Conservation (phyloP, 2,888 invertebrate genomes). For the Melieria crassipennis region DNA sequence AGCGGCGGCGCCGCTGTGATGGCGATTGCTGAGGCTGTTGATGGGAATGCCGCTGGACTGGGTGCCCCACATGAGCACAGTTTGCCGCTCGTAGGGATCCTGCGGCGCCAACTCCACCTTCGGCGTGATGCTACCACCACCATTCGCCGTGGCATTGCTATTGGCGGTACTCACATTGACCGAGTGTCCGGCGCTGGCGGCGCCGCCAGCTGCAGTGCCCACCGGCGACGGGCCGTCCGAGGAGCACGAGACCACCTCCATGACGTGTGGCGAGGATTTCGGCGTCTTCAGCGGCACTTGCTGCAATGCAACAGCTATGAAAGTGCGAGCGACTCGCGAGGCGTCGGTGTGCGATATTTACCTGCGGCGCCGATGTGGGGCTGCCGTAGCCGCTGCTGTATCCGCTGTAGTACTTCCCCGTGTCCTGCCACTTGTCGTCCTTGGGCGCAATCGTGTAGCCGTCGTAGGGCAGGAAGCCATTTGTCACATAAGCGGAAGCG, state of each 20-base stretch:
- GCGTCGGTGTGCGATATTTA: constrained; percentile 39
- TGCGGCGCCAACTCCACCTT: constrained; percentile 62
- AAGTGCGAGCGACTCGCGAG: constrained; percentile 20
- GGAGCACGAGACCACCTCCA: constrained; percentile 66
- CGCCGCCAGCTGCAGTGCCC: constrained; percentile 40
- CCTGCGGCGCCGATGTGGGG: constrained; percentile 65
- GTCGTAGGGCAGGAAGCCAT: constrained; percentile 78
- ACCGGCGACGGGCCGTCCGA: constrained; percentile 65
- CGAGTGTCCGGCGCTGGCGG: constrained; percentile 22
- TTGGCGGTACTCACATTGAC: constrained; percentile 46
- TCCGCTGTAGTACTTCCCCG: constrained; percentile 68
- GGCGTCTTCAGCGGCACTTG: constrained; percentile 65
- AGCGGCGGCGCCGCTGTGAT: constrained; percentile 34
- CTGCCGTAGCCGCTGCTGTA: constrained; percentile 65
- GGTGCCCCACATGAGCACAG: constrained; percentile 93
- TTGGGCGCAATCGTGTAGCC: constrained; percentile 69
- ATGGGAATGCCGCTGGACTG: constrained; percentile 64
- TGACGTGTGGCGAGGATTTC: constrained; percentile 65
- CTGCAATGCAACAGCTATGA: constrained; percentile 42
- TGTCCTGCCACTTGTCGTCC: constrained; percentile 66
- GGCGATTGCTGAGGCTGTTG: constrained; percentile 52
- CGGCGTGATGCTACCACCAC: constrained; percentile 54
- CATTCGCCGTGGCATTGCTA: constrained; percentile 44
- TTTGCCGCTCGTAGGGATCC: constrained; percentile 74
- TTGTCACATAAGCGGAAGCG: constrained; percentile 74